phyloP scores from a whole-genome alignment of 2,888 invertebrate genomes.

The Pegoplata infirma region DNA sequence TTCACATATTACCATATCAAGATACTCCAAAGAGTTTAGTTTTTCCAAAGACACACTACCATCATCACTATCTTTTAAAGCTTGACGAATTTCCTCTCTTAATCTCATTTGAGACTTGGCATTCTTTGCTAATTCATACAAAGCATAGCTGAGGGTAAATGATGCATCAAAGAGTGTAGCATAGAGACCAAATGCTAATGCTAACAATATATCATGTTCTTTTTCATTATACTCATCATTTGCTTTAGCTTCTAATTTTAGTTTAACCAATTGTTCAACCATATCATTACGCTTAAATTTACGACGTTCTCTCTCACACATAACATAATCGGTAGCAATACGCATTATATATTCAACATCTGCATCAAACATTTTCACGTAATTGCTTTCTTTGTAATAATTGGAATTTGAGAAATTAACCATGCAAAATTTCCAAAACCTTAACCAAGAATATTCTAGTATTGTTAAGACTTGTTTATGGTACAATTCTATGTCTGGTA shows the following conservation, averaged over 20 bases:
- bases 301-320: constrained; percentile 74
- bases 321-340: constrained; percentile 78
- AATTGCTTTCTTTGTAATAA: no score
- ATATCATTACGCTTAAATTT: constrained; percentile 78
- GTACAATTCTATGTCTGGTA: no score
- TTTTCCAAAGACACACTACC: constrained; percentile 76
- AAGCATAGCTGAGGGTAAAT: constrained; percentile 77
- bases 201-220: background rate
- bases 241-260: constrained; percentile 69
- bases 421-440: no score
- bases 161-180: constrained; percentile 73
- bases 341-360: no score
- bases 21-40: constrained; percentile 76
- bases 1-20: constrained; percentile 77
- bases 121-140: constrained; percentile 77
- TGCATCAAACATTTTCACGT: no score
- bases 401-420: no score
- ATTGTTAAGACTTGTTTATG: no score
- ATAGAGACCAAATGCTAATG: constrained; percentile 28
- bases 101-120: constrained; percentile 76
- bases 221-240: constrained; percentile 69
- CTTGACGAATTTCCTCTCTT: constrained; percentile 76
- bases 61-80: constrained; percentile 69
- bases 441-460: no score
- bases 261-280: constrained; percentile 78